Conservation (phyloP, 2,113 vertebrate species). For the Cryptomyrus ogoouensis region DNA sequence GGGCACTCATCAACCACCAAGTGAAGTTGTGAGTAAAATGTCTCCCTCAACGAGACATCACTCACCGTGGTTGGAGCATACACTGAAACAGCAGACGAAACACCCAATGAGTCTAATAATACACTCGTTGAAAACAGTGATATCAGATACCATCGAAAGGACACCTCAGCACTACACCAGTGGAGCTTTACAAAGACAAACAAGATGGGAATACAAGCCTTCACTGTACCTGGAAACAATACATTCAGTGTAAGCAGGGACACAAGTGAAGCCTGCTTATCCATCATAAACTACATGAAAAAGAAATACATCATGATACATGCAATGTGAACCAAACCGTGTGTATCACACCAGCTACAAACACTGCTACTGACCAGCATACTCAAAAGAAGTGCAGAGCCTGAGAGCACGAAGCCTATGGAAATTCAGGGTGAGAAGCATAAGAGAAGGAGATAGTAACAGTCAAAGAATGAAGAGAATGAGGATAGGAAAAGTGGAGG, state of each 20-base stretch:
- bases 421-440: not conserved
- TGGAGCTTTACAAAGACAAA: not conserved
- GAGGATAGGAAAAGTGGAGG: not conserved
- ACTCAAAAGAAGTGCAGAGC: not conserved
- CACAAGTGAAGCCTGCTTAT: not conserved
- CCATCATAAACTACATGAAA: not conserved
- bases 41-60: too few species aligned
- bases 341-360: not conserved
- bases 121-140: too few species aligned
- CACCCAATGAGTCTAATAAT: too few species aligned
- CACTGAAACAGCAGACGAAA: too few species aligned
- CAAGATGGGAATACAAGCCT: not conserved
- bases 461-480: not conserved
- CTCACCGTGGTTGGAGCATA: too few species aligned
- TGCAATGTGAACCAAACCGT: not conserved
- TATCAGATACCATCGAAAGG: too few species aligned
- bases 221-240: not conserved
- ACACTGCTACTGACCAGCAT: not conserved
- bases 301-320: not conserved
- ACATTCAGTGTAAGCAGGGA: not conserved
- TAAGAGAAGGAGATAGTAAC: not conserved
- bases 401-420: not conserved
- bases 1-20: too few species aligned
- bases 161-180: too few species aligned
- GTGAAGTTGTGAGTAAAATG: too few species aligned